These are phyloP conservation scores for Zaprionus vittiger DNA, from an alignment of 1,140 invertebrate genomes.

Conservation along the genomic window DNA sequence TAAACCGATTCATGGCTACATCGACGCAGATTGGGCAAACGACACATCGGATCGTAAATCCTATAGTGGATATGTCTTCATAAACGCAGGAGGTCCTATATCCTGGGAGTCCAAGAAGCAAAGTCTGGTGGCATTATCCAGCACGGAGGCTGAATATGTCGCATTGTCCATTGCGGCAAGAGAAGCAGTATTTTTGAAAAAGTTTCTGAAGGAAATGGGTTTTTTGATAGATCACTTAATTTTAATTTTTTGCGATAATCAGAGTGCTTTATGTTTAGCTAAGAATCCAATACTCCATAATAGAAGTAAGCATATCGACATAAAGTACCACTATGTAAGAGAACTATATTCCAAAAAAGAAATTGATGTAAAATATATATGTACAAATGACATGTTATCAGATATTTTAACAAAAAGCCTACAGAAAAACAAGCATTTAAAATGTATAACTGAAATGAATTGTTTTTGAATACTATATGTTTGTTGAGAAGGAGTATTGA, in stretches of 20 bases:
- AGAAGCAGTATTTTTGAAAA: constrained; percentile 52
- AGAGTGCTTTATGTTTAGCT: constrained; percentile 24
- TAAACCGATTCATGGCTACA: constrained; percentile 9
- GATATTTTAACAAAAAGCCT: constrained; percentile 40
- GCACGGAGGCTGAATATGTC: no score
- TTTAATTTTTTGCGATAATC: constrained; percentile 32
- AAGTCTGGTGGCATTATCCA: background rate
- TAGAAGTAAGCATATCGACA: constrained; percentile 43
- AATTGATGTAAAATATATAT: constrained; percentile 43
- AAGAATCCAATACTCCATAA: constrained; percentile 11
- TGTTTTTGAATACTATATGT: no score
- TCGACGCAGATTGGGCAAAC: constrained; percentile 34
- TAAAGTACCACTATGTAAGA: constrained; percentile 32
- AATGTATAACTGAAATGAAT: constrained; percentile 17
- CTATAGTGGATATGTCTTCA: constrained; percentile 13
- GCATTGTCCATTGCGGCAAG: no score
- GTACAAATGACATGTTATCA: constrained; percentile 32
- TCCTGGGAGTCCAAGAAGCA: constrained; percentile 26
- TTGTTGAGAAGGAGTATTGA: no score
- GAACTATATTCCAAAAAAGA: constrained; percentile 32
- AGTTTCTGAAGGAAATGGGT: constrained; percentile 65
- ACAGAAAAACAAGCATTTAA: constrained; percentile 6
- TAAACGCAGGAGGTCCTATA: background rate
- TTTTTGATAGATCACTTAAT: background rate
- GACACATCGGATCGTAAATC: constrained; percentile 23